Conservation (phyloP, 2,113 vertebrate species). For the Poeciliopsis occidentalis region DNA sequence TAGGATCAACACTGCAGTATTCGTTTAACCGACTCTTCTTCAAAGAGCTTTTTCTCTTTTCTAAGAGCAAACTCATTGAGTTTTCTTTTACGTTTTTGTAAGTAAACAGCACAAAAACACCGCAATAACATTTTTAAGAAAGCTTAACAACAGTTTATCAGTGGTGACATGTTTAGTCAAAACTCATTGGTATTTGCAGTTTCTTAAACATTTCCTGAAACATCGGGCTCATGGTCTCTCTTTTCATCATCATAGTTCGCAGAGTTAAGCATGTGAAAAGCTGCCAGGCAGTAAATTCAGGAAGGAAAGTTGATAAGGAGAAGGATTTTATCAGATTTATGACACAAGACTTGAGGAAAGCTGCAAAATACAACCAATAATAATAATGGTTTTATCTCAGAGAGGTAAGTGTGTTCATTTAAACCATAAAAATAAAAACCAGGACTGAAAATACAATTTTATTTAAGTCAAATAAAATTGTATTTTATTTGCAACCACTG, state of each 20-base stretch:
- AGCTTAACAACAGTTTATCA: too few relatives aligned
- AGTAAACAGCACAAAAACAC: background rate
- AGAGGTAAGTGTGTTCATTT: background rate
- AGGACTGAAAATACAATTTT: background rate
- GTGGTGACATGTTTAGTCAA: too few relatives aligned
- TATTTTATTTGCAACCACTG: too few relatives aligned
- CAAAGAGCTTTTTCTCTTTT: slow-evolving; percentile 1
- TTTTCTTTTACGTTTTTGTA: slow-evolving; percentile 4
- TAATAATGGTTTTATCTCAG: background rate
- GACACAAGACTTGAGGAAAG: background rate
- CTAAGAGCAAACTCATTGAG: slow-evolving; percentile 21
- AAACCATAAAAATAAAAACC: background rate
- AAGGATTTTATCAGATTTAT: background rate
- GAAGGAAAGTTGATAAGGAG: background rate
- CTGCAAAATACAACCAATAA: too few relatives aligned
- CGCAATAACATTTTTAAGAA: too few relatives aligned
- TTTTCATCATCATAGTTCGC: background rate
- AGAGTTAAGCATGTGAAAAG: background rate
- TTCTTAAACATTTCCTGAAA: background rate
- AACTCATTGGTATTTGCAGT: background rate
- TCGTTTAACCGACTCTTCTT: slow-evolving; percentile 22
- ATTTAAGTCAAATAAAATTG: too few relatives aligned
- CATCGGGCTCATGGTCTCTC: background rate
- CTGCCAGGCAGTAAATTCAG: background rate
- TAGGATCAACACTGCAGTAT: slow-evolving; percentile 14